phyloP scores from a whole-genome alignment of 2,797 vertebrate species.

The Darevskia mixta region DNA sequence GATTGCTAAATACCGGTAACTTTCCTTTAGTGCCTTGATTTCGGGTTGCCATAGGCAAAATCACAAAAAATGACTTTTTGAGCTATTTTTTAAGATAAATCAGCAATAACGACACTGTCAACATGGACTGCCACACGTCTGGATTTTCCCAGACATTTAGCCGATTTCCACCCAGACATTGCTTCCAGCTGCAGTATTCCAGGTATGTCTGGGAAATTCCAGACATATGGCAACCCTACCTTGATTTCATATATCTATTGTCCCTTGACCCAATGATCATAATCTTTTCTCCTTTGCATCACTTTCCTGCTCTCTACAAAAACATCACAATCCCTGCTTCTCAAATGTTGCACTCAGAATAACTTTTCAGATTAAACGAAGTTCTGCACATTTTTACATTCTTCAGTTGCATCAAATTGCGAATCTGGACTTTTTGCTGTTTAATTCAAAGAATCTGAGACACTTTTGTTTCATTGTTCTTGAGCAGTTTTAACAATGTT shows the following conservation, averaged over 20 bases:
- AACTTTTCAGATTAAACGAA: not conserved
- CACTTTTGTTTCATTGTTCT: not conserved
- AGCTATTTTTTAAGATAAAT: too few species aligned
- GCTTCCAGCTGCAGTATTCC: too few species aligned
- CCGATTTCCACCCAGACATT: too few species aligned
- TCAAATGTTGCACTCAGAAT: not conserved
- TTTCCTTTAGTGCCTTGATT: not conserved
- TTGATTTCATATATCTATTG: not conserved
- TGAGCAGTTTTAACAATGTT: not conserved
- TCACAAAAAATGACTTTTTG: too few species aligned
- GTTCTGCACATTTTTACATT: not conserved
- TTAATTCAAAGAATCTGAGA: not conserved
- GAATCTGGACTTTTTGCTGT: not conserved
- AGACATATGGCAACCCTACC: too few species aligned
- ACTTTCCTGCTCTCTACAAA: not conserved
- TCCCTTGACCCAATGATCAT: too few species aligned
- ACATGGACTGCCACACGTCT: too few species aligned
- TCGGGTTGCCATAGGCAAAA: too few species aligned
- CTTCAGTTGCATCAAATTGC: not conserved
- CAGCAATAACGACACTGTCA: too few species aligned
- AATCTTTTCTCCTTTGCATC: not conserved
- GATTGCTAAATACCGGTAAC: not conserved
- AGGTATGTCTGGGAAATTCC: too few species aligned
- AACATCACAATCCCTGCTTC: not conserved
- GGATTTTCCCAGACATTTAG: too few species aligned